These are phyloP conservation scores for Danaus melanippus DNA, from an alignment of 1,140 invertebrate species.

Conservation along the genomic window DNA sequence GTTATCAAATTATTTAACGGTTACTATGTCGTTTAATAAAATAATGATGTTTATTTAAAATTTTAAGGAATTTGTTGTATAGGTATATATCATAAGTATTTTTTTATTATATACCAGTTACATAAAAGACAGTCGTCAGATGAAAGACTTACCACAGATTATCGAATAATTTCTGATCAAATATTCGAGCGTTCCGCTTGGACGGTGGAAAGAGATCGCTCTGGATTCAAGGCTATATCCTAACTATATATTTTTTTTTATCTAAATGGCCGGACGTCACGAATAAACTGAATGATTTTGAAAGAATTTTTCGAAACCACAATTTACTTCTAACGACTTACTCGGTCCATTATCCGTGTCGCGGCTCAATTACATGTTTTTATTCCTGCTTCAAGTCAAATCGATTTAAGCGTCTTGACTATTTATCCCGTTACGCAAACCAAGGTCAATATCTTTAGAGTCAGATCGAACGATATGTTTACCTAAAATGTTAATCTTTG, in stretches of 20 bases:
- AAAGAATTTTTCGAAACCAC: constrained; percentile 37
- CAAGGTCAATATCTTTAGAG: constrained; percentile 31
- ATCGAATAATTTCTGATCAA: too few relatives aligned
- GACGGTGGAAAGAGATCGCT: constrained; percentile 25
- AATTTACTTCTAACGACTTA: constrained; percentile 23
- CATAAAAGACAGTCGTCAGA: too few relatives aligned
- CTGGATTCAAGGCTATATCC: constrained; percentile 34
- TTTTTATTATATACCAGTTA: too few relatives aligned
- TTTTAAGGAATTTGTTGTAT: too few relatives aligned
- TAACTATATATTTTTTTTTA: constrained; percentile 29
- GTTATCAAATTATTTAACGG: too few relatives aligned
- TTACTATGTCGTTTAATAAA: too few relatives aligned
- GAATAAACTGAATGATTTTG: constrained; percentile 51
- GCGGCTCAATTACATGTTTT: constrained; percentile 26
- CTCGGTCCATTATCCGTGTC: constrained; percentile 25
- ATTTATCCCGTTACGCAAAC: constrained; percentile 39
- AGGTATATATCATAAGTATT: too few relatives aligned
- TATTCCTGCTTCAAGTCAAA: constrained; percentile 26
- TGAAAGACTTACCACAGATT: too few relatives aligned
- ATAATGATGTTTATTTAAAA: too few relatives aligned
- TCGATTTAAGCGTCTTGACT: constrained; percentile 19
- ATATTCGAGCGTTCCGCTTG: too few relatives aligned
- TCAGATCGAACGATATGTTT: constrained; percentile 54
- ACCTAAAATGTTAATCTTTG: constrained; percentile 47
- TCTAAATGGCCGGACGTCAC: constrained; percentile 49